Evolutionary conservation across 2,113 vertebrate species (phyloP), one percentile per base, ranked within the genome.

Genomic region (Leiothrix lutea): DNA sequence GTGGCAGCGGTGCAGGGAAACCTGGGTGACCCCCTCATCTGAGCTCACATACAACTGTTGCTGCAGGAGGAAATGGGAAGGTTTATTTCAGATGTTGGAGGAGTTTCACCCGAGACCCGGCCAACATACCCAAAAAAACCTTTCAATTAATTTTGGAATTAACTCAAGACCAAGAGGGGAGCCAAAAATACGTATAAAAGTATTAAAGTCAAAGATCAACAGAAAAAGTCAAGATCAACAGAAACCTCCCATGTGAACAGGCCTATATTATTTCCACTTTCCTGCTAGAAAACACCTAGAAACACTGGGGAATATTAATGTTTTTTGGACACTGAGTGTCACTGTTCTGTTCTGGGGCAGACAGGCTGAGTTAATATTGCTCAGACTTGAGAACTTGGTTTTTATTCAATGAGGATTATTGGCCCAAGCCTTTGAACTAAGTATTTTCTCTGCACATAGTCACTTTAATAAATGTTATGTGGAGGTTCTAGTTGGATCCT

Each of bases 21-120:
- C 98, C 97, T 99, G 99, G 23, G 99, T 98, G 80, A 99, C 80
- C 40, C 99, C 99, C 69, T 98, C 98, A 22, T 99, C 99, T 2
- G 99, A 99, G 97, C 99, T 99, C 88, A 99, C 98, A 0, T 99
- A 99, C 90, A 99, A 86, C 97, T 99, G 99, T 99, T 99, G 99
- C 99, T 99, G 96, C 66, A 95, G 97, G 90, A 96, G 66, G 61
- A 95, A 95, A 60, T 1, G 23, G 4, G 40, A 79, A 85, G 47
- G 74, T 91, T 95, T 91, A 79, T 72, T 80, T 96, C 91, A 97
- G 73, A 95, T 42, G 58, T 44, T 45, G 69, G 64, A 92, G 35
- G 20, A 65, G 48, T 48, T 92, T 91, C 57, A 94, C 40, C 38
- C 8, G 2, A 94, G 53, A 64, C 33, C 57, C 9, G 18, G 40